Conservation (phyloP, 2,113 vertebrate species). For the Myotis davidii region DNA sequence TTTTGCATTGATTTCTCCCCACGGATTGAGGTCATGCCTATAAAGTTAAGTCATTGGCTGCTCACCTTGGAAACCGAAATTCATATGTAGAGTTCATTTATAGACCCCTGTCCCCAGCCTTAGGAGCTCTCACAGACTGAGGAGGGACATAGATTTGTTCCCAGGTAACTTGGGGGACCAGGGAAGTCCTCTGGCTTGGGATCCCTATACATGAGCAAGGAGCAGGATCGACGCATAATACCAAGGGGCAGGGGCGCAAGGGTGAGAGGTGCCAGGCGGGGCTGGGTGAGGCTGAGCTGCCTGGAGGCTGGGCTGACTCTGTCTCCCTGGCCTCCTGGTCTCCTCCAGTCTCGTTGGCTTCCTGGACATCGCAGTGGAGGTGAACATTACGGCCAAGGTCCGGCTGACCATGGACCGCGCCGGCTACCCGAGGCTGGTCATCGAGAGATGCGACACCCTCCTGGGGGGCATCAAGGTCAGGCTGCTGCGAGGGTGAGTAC, state of each 20-base stretch:
- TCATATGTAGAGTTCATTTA: background rate
- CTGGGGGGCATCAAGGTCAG: slow-evolving; percentile 78
- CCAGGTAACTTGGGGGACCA: background rate
- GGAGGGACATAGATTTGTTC: background rate
- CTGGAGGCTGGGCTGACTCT: accelerated
- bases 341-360: slow-evolving; percentile 80
- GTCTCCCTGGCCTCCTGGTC: accelerated
- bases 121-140: background rate
- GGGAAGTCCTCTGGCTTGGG: background rate
- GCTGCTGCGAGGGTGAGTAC: slow-evolving; percentile 80
- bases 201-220: background rate
- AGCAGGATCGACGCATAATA: accelerated
- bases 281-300: background rate
- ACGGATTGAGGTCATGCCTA: background rate
- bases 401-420: slow-evolving; percentile 81
- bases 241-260: background rate
- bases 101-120: background rate
- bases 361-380: slow-evolving; percentile 79
- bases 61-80: slow-evolving; percentile 19
- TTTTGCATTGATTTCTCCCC: background rate
- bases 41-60: background rate
- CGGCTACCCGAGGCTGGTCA: slow-evolving; percentile 75
- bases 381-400: slow-evolving; percentile 81
- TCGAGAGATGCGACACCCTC: slow-evolving; percentile 79
- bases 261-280: background rate